Base-by-base conservation (phyloP, 2,797 vertebrate species). In the Chlorospingus flavigularis region DNA sequence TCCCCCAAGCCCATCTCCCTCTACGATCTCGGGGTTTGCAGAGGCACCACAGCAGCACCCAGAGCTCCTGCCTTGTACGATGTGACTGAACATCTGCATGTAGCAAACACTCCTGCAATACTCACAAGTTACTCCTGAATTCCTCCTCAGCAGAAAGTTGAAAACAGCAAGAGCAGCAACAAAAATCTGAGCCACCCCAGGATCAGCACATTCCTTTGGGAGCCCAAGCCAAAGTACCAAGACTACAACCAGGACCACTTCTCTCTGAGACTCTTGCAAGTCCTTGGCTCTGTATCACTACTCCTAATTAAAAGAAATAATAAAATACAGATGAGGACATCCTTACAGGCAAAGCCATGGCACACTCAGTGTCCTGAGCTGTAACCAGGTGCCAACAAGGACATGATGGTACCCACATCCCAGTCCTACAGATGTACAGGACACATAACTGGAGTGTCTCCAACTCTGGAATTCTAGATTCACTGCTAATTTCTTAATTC, bases 141-240 rank as follows among this genome's bases (percentile, higher is more conserved):
- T 72, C 25, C 30, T 53, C 65, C n/a, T 55, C 11, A 50, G 28
- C 1, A 50, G 17, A 20, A 58, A 51, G 47, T 13, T 68, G 28
- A 13, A 23, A 83, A 17, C 25, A 80, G 40, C 20, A 42, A 67
- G 11, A 0, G 50, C 39, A 61, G 21, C 14, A 35, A 61, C 0
- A 54, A 3, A 57, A 57, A 35, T 3, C 17, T 28, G 21, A 72
- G 70, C 20, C 40, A 70, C 6, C 4, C 24, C 0, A 5, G 13
- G 79, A 37, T 10, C 40, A 51, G 5, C 0, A 0, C 8, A 24
- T 25, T 28, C 35, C 39, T 33, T 30, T 0, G 0, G 9, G 7
- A 50, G 21, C 15, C 40, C 11, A 9, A 30, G 26, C 13, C 17
- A 7, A 31, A 88, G 6, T 13, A 54, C 26, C 45, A 55, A 10